Base-by-base conservation (phyloP, 2,113 vertebrate genomes). In the Lamprologus callipterus region DNA sequence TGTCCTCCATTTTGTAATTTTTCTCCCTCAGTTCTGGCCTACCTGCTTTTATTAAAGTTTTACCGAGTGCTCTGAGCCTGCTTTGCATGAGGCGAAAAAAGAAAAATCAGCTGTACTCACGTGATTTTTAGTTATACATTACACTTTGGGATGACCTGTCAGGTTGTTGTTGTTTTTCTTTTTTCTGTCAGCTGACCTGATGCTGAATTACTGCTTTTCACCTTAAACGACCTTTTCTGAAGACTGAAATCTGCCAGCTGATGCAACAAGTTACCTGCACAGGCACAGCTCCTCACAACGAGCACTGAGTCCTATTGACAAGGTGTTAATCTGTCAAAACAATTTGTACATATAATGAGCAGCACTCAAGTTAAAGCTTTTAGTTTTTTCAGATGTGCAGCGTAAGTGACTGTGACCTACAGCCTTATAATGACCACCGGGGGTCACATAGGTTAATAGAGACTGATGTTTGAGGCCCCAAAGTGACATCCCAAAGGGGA, bases 1-100 rank as follows among this genome's bases (percentile, higher is more conserved):
- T 85, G 82, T 95, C 96, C 96, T 96, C 96, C 96, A 97, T 97
- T 97, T 97, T 97, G 96, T 96, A 94, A 91, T 92, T 85, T 87
- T 53, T 53, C 73, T 85, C 33, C 12, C 83, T 87, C 49, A 5
- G 47, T 73, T 88, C 65, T 28, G 80, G 33, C 81, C 82, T 55
- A 75, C 68, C 82, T 89, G 82, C 45, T 57, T 63, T 51, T 47
- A 83, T 88, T 47, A 16, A 82, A 90, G 37, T 85, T 87, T 23
- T 10, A 31, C 10, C 5, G 4, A 85, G 54, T 9, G 75, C 53
- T 85, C n/a, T 57, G 28, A 21, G 49, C 21, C 42, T 19, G 82
- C 21, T 85, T 81, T 23, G 37, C 55, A 7, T 53, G 40, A 53
- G 35, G 42, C 1, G 7, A 8, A 51, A 28, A 51, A 42, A 73